Conservation (phyloP, 2,113 vertebrate genomes). For the Carlito syrichta region DNA sequence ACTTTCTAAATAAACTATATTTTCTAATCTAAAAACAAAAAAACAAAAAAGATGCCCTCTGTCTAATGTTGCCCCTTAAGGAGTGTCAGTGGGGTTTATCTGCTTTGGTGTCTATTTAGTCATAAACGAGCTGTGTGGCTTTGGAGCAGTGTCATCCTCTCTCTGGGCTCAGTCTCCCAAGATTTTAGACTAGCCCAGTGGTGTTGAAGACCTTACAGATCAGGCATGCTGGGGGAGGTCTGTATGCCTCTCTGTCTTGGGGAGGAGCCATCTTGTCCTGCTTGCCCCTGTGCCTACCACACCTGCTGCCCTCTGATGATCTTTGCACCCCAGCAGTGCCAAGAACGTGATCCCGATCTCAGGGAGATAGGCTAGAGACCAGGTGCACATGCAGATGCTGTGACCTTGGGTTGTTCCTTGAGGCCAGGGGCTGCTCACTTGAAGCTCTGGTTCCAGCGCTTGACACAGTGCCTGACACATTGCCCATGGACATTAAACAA, state of each 20-base stretch:
- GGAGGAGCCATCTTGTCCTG: neutral
- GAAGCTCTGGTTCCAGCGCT: rapidly evolving
- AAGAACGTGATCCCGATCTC: neutral
- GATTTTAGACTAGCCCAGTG: neutral
- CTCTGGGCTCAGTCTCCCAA: neutral
- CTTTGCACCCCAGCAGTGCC: neutral
- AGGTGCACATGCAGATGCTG: neutral
- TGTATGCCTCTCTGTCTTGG: neutral
- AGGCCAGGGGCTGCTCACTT: neutral
- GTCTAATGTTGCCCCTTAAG: neutral
- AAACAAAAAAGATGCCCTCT: too few species aligned
- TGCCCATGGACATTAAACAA: neutral
- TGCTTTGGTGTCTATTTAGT: neutral
- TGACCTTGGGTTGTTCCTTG: neutral
- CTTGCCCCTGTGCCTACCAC: neutral
- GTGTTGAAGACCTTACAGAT: neutral
- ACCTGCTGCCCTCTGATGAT: neutral
- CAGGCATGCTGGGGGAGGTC: neutral
- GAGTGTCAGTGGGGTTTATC: neutral
- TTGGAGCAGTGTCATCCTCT: neutral
- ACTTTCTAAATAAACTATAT: too few species aligned
- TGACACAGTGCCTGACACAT: neutral
- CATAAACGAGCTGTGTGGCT: neutral
- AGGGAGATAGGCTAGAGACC: neutral
- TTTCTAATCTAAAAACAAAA: too few species aligned